Conservation (phyloP, 2,113 vertebrate species). For the Calidris pugnax region DNA sequence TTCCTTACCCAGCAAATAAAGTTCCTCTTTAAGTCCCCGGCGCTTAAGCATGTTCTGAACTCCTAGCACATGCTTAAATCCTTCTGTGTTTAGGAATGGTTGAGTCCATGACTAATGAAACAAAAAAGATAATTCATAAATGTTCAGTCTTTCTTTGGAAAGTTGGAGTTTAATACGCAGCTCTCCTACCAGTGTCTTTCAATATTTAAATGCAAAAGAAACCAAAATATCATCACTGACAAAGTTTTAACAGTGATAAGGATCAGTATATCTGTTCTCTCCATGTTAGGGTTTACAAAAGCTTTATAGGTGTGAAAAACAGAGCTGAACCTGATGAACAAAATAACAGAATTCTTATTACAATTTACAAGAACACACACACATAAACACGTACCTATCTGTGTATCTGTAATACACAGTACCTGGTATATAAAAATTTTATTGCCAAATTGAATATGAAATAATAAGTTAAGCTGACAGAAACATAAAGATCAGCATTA, state of each 20-base stretch:
- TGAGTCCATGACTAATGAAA: background rate
- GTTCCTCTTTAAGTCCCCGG: background rate
- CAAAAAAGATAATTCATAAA: background rate
- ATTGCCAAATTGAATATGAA: conserved; percentile 50
- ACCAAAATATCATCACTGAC: background rate
- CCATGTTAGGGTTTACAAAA: background rate
- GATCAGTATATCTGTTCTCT: background rate
- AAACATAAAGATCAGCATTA: conserved; percentile 26
- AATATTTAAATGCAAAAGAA: background rate
- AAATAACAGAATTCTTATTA: conserved; percentile 1
- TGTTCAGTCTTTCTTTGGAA: background rate
- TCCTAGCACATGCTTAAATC: background rate
- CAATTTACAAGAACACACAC: conserved; percentile 31
- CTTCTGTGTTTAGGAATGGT: background rate
- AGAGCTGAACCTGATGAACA: background rate
- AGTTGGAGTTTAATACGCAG: background rate
- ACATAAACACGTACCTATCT: conserved; percentile 1
- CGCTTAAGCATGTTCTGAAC: background rate
- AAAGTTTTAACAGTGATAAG: background rate
- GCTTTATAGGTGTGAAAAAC: conserved; percentile 5
- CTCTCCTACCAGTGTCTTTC: background rate
- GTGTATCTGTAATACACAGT: conserved; percentile 12
- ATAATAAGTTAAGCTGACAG: conserved; percentile 56
- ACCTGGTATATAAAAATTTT: conserved; percentile 30
- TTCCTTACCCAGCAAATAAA: background rate